Evolutionary conservation across 2,113 vertebrate species (phyloP).

Genomic region (Clarias magur): DNA sequence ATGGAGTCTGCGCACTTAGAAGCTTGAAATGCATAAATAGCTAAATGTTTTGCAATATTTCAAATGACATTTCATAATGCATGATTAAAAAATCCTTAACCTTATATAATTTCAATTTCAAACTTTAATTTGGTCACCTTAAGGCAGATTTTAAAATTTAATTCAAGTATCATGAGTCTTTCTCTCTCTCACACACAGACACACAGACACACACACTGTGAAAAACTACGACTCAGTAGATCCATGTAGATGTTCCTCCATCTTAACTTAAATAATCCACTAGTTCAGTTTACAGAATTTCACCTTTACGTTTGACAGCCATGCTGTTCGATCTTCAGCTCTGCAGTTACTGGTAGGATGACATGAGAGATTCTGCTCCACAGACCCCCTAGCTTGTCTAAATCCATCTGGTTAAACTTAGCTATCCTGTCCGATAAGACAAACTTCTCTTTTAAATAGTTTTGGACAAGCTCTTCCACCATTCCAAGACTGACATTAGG

Average conservation of each 20-base stretch:
- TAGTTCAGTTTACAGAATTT: slow-evolving; percentile 3
- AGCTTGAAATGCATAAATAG: background rate
- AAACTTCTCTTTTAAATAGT: slow-evolving; percentile 80
- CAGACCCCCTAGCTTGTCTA: slow-evolving; percentile 74
- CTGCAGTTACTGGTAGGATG: slow-evolving; percentile 70
- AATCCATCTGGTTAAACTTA: slow-evolving; percentile 72
- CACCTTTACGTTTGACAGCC: slow-evolving; percentile 54
- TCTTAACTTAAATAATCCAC: background rate
- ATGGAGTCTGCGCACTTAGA: background rate
- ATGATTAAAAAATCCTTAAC: background rate
- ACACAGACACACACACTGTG: background rate
- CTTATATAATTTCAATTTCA: background rate
- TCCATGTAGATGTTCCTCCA: background rate
- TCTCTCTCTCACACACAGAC: background rate
- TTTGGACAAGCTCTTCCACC: slow-evolving; percentile 87
- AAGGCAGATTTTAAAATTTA: background rate
- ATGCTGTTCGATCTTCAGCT: slow-evolving; percentile 56
- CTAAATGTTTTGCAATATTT: background rate
- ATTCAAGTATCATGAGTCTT: background rate
- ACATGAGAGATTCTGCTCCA: slow-evolving; percentile 81
- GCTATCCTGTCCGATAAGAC: slow-evolving; percentile 58
- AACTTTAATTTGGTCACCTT: background rate
- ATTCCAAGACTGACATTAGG: slow-evolving; percentile 62
- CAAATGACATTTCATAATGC: background rate
- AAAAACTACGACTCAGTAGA: background rate